Evolutionary conservation across 2,888 invertebrate genomes (phyloP).

Genomic region (Chorisops tibialis): DNA sequence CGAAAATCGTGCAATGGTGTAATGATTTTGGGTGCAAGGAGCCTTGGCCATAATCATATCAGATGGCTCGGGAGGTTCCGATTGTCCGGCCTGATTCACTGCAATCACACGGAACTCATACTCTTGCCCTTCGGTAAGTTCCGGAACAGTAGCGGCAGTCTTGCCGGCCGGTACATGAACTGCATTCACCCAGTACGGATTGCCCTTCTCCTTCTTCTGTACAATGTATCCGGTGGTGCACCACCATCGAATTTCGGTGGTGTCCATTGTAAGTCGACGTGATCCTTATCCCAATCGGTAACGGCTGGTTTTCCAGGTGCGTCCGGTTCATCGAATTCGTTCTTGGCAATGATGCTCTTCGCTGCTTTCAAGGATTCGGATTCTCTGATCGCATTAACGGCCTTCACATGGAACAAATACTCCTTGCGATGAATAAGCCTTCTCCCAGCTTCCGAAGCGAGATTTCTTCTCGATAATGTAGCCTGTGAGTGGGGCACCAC

Average conservation of each 20-base stretch:
- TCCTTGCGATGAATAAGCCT: slow-evolving; percentile 91
- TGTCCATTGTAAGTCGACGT: slow-evolving; percentile 90
- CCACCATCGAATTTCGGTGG: slow-evolving; percentile 89
- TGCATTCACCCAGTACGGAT: slow-evolving; percentile 91
- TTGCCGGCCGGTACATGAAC: slow-evolving; percentile 78
- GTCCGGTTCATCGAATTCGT: slow-evolving; percentile 92
- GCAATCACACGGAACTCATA: slow-evolving; percentile 97
- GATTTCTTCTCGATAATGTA: slow-evolving; percentile 87
- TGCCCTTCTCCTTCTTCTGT: slow-evolving; percentile 94
- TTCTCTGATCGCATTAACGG: slow-evolving; percentile 94
- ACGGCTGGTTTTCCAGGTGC: slow-evolving; percentile 90
- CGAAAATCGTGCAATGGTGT: slow-evolving; percentile 85
- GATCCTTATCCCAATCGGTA: slow-evolving; percentile 89
- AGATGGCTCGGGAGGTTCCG: slow-evolving; percentile 92
- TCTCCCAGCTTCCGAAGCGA: slow-evolving; percentile 84
- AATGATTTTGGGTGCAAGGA: slow-evolving; percentile 91
- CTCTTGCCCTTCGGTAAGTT: slow-evolving; percentile 89
- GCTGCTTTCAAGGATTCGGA: slow-evolving; percentile 90
- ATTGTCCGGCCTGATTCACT: slow-evolving; percentile 90
- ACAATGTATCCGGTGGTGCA: slow-evolving; percentile 89
- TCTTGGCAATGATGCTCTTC: slow-evolving; percentile 89
- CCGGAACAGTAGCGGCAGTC: slow-evolving; percentile 79
- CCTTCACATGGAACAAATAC: slow-evolving; percentile 95
- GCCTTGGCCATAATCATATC: slow-evolving; percentile 82
- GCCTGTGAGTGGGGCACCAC: slow-evolving; percentile 83